These are phyloP conservation scores for Pomatostomus ruficeps DNA, from an alignment of 2,113 vertebrate species.

Conservation along the genomic window DNA sequence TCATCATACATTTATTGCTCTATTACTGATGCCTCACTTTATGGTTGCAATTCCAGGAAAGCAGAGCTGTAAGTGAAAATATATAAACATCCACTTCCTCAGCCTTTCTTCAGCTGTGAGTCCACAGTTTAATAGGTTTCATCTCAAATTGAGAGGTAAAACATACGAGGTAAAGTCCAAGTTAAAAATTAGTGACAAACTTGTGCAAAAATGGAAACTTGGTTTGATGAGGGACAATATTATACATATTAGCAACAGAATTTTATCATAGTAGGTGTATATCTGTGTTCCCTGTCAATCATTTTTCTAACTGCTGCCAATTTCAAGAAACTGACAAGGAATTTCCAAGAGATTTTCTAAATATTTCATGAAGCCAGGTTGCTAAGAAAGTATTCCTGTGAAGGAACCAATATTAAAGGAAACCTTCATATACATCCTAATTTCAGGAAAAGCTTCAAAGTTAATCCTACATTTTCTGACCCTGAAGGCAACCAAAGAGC, in stretches of 20 bases:
- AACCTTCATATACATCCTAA: background rate
- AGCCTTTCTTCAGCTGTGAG: background rate
- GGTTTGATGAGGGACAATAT: background rate
- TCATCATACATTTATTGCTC: background rate
- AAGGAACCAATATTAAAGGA: background rate
- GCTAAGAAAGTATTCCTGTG: background rate
- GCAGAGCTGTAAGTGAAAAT: background rate
- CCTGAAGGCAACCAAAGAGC: background rate
- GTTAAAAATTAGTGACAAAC: background rate
- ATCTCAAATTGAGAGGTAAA: background rate
- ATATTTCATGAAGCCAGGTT: background rate
- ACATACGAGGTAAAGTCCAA: background rate
- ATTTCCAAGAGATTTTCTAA: background rate
- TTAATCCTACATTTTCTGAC: background rate
- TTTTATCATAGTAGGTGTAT: background rate
- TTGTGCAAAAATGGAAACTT: background rate
- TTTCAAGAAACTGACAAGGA: background rate
- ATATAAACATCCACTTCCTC: background rate
- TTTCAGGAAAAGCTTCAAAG: background rate
- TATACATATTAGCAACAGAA: background rate
- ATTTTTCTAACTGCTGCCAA: background rate
- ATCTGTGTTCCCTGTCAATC: background rate
- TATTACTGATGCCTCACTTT: background rate
- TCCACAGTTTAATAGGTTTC: background rate
- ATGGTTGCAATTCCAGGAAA: background rate